Conservation (phyloP, 1,140 invertebrate species). For the Procambarus virginalis region DNA sequence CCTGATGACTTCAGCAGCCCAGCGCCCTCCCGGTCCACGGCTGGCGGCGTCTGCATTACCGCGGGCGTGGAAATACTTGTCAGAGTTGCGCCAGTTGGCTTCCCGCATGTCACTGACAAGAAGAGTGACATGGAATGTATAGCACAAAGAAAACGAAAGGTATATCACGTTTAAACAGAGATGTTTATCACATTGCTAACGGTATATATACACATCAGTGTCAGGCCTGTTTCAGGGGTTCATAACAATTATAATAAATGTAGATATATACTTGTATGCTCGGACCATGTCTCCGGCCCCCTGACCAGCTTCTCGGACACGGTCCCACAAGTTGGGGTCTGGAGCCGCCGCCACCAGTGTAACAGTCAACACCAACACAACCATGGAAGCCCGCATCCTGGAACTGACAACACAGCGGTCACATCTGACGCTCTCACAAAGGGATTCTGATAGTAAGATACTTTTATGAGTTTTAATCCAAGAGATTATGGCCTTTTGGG, state of each 20-base stretch:
- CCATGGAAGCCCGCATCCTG: neutral
- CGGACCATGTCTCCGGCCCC: neutral
- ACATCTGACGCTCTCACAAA: no score
- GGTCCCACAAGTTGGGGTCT: neutral
- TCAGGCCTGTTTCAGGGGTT: no score
- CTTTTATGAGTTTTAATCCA: no score
- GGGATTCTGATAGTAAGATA: no score
- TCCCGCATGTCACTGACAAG: slow-evolving; percentile 54
- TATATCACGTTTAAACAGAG: no score
- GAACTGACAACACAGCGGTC: neutral
- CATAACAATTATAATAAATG: no score
- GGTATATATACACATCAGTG: no score
- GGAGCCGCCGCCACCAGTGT: neutral
- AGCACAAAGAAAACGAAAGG: no score
- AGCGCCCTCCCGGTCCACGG: slow-evolving; percentile 44
- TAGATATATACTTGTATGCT: neutral
- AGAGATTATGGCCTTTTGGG: no score
- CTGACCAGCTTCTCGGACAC: neutral
- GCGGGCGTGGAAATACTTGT: slow-evolving; percentile 61
- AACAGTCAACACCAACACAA: neutral
- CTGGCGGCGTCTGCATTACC: slow-evolving; percentile 59
- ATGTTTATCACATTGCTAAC: no score
- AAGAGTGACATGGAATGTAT: no score
- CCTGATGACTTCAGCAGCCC: slow-evolving; percentile 51
- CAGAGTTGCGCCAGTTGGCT: slow-evolving; percentile 57